Percentiles rank a stretch among this genome's conserved stretches.
These are phyloP conservation scores for Etia nguti DNA, from an alignment of 2,113 vertebrate species.

Conservation along the genomic window DNA sequence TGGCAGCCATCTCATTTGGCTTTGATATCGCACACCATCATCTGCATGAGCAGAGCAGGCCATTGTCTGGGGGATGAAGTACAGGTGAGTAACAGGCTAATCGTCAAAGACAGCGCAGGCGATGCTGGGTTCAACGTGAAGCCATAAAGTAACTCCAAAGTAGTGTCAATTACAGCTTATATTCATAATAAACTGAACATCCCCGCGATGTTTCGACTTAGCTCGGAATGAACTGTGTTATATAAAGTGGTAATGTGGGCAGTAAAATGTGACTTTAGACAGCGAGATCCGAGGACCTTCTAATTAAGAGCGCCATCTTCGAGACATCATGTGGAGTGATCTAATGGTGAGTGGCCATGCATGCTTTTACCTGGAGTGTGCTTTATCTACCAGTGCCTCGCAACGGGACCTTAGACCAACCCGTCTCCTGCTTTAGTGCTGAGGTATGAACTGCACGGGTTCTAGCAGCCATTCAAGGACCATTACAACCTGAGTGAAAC, in stretches of 20 bases:
- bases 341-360: slow-evolving; percentile 53
- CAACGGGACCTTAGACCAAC: slow-evolving; percentile 36
- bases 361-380: slow-evolving; percentile 50
- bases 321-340: slow-evolving; percentile 51
- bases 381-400: slow-evolving; percentile 42
- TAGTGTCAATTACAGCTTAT: slow-evolving; percentile 59
- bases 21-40: slow-evolving; percentile 58
- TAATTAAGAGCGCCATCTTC: slow-evolving; percentile 62
- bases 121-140: slow-evolving; percentile 17
- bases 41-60: slow-evolving; percentile 42
- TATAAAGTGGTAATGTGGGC: slow-evolving; percentile 32
- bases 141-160: slow-evolving; percentile 46
- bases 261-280: slow-evolving; percentile 54
- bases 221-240: neutral
- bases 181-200: slow-evolving; percentile 45
- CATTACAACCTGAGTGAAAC: slow-evolving; percentile 44
- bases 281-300: slow-evolving; percentile 49
- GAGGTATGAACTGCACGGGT: slow-evolving; percentile 39
- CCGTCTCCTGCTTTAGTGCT: slow-evolving; percentile 36
- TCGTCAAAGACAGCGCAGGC: slow-evolving; percentile 64
- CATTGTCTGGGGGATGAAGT: slow-evolving; percentile 56
- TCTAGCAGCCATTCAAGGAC: slow-evolving; percentile 13
- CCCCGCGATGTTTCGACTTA: slow-evolving; percentile 15
- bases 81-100: slow-evolving; percentile 63
- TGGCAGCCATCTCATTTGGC: slow-evolving; percentile 71